Evolutionary conservation across 2,113 vertebrate genomes (phyloP).

Genomic region (Puma concolor): DNA sequence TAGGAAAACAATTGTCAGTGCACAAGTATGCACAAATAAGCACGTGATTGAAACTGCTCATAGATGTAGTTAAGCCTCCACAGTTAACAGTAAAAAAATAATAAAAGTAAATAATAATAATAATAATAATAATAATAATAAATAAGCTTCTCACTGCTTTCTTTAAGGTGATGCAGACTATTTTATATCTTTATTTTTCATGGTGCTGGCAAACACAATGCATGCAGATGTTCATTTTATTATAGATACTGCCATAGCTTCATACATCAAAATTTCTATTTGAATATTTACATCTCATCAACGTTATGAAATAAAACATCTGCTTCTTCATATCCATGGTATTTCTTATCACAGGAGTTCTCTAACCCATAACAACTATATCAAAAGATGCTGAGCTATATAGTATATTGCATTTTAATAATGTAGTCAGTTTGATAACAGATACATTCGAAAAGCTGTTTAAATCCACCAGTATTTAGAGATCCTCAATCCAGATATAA

Average conservation of each 20-base stretch:
- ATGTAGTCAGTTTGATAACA: not conserved
- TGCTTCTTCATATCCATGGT: not conserved
- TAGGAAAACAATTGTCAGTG: not conserved
- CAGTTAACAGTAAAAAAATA: not conserved
- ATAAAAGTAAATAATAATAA: too few relatives aligned
- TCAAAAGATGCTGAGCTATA: not conserved
- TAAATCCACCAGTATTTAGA: constrained; percentile 64
- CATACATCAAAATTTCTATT: not conserved
- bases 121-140: not conserved
- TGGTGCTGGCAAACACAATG: not conserved
- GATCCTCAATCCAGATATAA: constrained; percentile 66
- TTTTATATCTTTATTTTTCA: not conserved
- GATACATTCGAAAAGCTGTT: constrained; percentile 46
- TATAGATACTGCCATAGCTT: not conserved
- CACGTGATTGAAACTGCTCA: not conserved
- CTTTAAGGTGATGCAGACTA: not conserved
- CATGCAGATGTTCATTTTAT: not conserved
- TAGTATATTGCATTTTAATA: not conserved
- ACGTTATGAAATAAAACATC: not conserved
- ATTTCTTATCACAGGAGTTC: not conserved
- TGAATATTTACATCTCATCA: not conserved
- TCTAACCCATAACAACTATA: not conserved
- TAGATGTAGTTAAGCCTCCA: rapidly evolving
- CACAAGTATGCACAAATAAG: not conserved
- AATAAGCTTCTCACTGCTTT: not conserved